These are phyloP conservation scores for Phoxinus dragarum DNA, from an alignment of 2,797 vertebrate species.

Conservation along the genomic window DNA sequence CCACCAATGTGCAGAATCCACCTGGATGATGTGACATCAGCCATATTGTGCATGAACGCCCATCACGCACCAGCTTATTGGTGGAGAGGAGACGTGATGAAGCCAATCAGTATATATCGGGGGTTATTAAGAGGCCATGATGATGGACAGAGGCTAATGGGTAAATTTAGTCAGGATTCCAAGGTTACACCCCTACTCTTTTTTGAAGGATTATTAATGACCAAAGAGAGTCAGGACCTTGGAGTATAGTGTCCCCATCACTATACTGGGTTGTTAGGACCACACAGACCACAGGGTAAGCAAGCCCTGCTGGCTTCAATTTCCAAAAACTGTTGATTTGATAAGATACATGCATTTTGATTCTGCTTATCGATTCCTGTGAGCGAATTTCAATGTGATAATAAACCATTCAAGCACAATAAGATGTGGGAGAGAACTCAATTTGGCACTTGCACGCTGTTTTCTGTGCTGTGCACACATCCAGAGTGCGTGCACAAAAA, in stretches of 20 bases:
- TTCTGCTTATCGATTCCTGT: neutral
- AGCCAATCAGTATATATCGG: neutral
- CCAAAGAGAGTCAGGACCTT: neutral
- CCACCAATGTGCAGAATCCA: slow-evolving; percentile 2
- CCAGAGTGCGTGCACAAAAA: neutral
- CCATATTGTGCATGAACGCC: neutral
- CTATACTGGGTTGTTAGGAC: neutral
- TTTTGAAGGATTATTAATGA: neutral
- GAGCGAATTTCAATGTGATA: neutral
- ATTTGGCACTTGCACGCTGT: neutral
- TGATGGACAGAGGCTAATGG: neutral
- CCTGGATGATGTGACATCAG: neutral
- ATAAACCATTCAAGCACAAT: neutral
- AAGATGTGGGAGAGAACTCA: neutral
- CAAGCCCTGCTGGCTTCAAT: neutral
- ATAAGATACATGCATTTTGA: neutral
- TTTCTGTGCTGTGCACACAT: neutral
- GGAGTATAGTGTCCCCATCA: neutral
- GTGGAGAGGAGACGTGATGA: neutral
- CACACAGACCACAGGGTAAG: neutral
- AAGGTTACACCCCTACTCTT: neutral
- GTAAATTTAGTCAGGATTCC: neutral
- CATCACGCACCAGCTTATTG: neutral
- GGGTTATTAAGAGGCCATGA: neutral
- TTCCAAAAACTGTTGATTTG: neutral